Conservation (phyloP, 92 coral and sea anemone species). For the Chrysogorgia sp. region DNA sequence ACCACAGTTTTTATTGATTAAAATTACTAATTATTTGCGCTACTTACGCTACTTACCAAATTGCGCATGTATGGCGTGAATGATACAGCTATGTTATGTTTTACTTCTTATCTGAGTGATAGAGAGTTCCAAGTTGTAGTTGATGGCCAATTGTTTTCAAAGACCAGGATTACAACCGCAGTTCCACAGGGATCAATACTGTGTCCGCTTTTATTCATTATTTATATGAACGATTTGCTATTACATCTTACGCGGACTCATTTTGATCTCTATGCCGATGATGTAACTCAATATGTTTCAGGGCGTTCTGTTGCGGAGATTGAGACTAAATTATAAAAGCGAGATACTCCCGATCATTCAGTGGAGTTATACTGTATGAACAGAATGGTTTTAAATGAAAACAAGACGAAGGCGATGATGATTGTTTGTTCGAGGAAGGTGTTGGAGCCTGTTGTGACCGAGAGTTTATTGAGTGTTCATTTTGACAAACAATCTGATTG, state of each 20-base stretch:
- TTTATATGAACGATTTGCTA: constrained; percentile 50
- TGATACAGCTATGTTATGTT: constrained; percentile 33
- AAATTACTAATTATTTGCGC: constrained; percentile 35
- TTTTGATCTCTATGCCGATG: constrained; percentile 51
- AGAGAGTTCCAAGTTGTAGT: constrained; percentile 38
- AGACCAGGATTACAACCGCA: constrained; percentile 30
- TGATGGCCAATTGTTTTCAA: constrained; percentile 31
- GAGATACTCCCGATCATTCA: too few species aligned
- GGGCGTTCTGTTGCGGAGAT: too few species aligned
- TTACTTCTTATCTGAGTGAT: constrained; percentile 43
- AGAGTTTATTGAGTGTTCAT: too few species aligned
- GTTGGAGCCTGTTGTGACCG: too few species aligned
- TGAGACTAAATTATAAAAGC: too few species aligned
- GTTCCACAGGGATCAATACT: constrained; percentile 45
- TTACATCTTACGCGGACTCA: constrained; percentile 38
- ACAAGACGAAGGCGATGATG: too few species aligned
- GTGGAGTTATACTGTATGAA: too few species aligned
- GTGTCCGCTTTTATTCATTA: constrained; percentile 39
- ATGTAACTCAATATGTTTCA: constrained; percentile 43
- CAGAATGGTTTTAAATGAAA: too few species aligned
- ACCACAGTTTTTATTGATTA: constrained; percentile 29
- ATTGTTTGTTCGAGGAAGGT: too few species aligned
- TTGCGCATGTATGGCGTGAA: constrained; percentile 44
- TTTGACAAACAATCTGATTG: too few species aligned
- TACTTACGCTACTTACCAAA: constrained; percentile 42